Evolutionary conservation across 2,888 invertebrate genomes (phyloP), one percentile per base, ranked within the genome.

Genomic region (Schizotus pectinicornis): DNA sequence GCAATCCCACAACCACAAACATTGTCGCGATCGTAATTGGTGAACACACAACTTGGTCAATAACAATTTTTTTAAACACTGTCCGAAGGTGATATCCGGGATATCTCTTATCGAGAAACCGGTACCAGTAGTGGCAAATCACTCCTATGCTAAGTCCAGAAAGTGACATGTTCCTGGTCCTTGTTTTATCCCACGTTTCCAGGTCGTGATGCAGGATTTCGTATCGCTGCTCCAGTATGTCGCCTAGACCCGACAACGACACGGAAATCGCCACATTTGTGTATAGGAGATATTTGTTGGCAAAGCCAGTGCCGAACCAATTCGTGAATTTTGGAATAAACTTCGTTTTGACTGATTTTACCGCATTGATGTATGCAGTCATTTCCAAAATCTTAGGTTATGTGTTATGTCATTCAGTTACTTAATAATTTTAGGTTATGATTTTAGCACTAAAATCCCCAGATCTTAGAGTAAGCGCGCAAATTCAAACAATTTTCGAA

Each of bases 71-170:
- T 74, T 90, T 91, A 5, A 87, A 64, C 1, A 92, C 89, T 69
- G 85, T 83, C 7, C 72, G 74, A 5, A 91, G 71, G 0, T 86
- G 82, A 67, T 87, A 84, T 1, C 92, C 93, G 1, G 91, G 88
- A 34, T 93, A 78, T 62, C 83, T 79, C 68, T 80, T 81, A 74
- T 95, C 95, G 55, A 96, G 80, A 62, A 86, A 82, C 55, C 85
- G 84, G 75, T 96, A 96, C 94, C 95, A 95, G 75, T 88, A 87
- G 75, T 96, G 96, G 71, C 91, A 91, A 30, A 93, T 81, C 6
- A 91, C 77, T 14, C 95, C 95, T 3, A 93, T 86, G 2, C 88
- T 84, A 42, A 87, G 79, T 1, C 95, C 95, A 6, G 92, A 89
- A 30, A 88, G 77, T 3, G 88, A 86, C 90, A 95, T 94, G 59